A percentile compares a stretch with the other conserved stretches of the same genome.
Evolutionary conservation across 2,797 vertebrate genomes (phyloP).

Genomic region (Phoebastria nigripes): DNA sequence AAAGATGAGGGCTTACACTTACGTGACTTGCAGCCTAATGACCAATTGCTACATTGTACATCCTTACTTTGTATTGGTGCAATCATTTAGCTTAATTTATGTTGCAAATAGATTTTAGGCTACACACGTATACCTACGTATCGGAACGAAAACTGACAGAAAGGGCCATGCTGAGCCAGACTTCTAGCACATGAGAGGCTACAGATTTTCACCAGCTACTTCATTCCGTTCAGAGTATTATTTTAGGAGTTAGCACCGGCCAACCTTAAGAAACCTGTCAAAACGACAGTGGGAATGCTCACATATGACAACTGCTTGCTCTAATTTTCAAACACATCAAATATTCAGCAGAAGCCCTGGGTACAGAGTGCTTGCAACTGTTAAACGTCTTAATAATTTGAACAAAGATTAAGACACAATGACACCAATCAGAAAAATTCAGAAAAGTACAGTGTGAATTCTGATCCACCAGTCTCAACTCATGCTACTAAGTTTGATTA

Average conservation of each 20-base stretch:
- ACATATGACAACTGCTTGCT: not conserved
- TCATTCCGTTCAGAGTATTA: not conserved
- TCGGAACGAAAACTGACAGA: not conserved
- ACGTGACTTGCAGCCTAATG: not conserved
- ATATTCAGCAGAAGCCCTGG: not conserved
- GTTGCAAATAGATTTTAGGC: not conserved
- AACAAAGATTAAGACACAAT: not conserved
- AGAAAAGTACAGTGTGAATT: not conserved
- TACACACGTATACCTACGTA: accelerated
- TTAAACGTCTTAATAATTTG: not conserved
- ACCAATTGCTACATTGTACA: not conserved
- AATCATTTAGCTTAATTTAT: not conserved
- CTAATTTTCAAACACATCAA: not conserved
- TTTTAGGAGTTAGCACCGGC: not conserved
- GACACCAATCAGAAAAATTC: not conserved
- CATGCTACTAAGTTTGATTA: not conserved
- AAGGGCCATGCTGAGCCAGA: not conserved
- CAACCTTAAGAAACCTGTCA: not conserved
- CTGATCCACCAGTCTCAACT: not conserved
- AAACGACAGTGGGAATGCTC: not conserved
- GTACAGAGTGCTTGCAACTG: not conserved
- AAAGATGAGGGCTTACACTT: not conserved
- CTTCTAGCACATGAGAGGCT: not conserved
- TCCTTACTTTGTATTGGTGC: not conserved
- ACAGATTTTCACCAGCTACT: not conserved